Base-by-base conservation (phyloP, 2,797 vertebrate genomes). In the Graptemys geographica region DNA sequence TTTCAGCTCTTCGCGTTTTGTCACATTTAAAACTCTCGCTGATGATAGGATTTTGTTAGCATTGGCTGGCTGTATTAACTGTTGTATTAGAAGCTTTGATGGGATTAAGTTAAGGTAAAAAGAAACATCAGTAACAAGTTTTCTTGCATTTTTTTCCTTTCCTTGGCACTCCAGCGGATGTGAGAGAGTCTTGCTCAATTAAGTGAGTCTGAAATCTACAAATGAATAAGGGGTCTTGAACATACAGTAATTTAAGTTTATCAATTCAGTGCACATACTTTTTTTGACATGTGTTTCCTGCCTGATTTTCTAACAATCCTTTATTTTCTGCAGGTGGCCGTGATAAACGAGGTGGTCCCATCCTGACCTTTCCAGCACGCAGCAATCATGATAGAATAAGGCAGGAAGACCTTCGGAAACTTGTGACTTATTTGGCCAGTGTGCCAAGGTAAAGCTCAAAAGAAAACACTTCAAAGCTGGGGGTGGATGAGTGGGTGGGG, bases 351-450 rank as follows among this genome's bases (percentile, higher is more conserved):
- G 99, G 99, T 57, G 99, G 99, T 95, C 99, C 99, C 25, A 99
- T 99, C 97, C 97, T 99, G 98, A 99, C 99, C 74, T 99, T 99
- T 97, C 99, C 99, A 87, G 99, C 99, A 93, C 98, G 99, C 90
- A 99, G 99, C 97, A 99, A 99, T 98, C 99, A 99, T 9, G 99
- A 99, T 98, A 99, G 99, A 99, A 99, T 99, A 99, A 99, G 99
- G 96, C 99, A 99, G 94, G 99, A 99, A 96, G 99, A 99, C 95
- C 98, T 99, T 97, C 98, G 99, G 97, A 99, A 99, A 98, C 99
- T 99, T 87, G 99, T 99, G 31, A 99, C 99, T 84, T 99, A 99
- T 98, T 98, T 99, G 98, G 99, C 99, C 87, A 99, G 99, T 1
- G 99, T 99, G 89, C 99, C 99, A 98, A 99, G 99, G 99, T 99